Evolutionary conservation across 2,888 invertebrate genomes (phyloP).

Genomic region (Macrophya annulata): DNA sequence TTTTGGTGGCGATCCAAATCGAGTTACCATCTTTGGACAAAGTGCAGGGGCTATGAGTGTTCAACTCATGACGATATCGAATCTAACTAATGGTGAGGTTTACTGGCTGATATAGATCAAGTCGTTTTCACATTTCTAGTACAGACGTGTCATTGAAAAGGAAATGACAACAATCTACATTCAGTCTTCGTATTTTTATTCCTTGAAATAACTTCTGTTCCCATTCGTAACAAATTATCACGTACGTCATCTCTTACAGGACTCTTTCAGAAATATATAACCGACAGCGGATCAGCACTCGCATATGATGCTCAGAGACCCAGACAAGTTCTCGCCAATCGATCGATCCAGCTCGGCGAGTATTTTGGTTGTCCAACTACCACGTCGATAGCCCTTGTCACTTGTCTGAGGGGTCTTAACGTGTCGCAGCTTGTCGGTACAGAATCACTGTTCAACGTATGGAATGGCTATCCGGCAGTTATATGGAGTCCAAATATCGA

Average conservation of each 20-base stretch:
- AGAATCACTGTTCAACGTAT: not conserved
- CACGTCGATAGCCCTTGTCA: conserved; percentile 17
- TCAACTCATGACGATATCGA: not conserved
- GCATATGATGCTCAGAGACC: not conserved
- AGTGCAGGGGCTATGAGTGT: not conserved
- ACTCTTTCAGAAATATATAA: conserved; percentile 4
- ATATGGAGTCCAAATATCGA: conserved; percentile 58
- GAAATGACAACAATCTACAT: too few species aligned
- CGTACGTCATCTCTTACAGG: not conserved
- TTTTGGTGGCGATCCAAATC: conserved; percentile 14
- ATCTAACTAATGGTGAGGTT: conserved; percentile 20
- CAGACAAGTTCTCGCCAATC: not conserved
- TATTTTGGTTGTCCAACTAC: conserved; percentile 1
- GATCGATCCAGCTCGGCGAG: not conserved
- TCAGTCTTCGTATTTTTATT: not conserved
- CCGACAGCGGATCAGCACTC: conserved; percentile 3
- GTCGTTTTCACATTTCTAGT: too few species aligned
- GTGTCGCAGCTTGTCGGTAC: not conserved
- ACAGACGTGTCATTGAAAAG: too few species aligned
- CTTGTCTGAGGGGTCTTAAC: not conserved
- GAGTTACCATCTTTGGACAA: conserved; percentile 2
- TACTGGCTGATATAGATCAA: not conserved
- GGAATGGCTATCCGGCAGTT: not conserved
- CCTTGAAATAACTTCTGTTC: too few species aligned
- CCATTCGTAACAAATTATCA: not conserved